Conservation (phyloP, 2,888 invertebrate genomes). For the Drosophila gaucha region DNA sequence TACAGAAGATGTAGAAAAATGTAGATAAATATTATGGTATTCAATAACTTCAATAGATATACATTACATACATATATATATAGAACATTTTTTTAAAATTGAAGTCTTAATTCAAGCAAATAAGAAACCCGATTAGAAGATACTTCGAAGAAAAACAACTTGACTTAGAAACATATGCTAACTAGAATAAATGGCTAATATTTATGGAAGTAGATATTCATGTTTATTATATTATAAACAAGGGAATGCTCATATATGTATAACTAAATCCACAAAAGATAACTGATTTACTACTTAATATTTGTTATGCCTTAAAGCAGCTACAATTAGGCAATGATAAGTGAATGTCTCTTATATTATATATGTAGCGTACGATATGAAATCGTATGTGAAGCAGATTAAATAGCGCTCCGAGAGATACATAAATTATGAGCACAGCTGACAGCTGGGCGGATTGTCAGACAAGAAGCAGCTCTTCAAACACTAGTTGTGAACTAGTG, state of each 20-base stretch:
- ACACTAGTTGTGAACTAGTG: conserved; percentile 30
- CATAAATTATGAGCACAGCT: conserved; percentile 56
- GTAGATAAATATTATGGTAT: too few relatives aligned
- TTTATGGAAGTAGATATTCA: background rate
- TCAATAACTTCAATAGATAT: too few relatives aligned
- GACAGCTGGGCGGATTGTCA: conserved; percentile 24
- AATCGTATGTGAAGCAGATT: conserved; percentile 54
- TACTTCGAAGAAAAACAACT: too few relatives aligned
- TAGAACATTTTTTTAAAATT: too few relatives aligned
- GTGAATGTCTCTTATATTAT: conserved; percentile 29
- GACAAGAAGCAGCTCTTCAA: conserved; percentile 24
- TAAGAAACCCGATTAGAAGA: too few relatives aligned
- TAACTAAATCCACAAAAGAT: background rate
- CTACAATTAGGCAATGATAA: conserved; percentile 37
- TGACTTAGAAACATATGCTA: too few relatives aligned
- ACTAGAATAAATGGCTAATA: too few relatives aligned
- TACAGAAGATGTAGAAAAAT: too few relatives aligned
- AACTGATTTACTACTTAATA: background rate
- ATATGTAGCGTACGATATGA: conserved; percentile 35
- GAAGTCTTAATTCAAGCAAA: too few relatives aligned
- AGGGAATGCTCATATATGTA: background rate
- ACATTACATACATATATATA: too few relatives aligned
- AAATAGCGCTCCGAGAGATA: conserved; percentile 38
- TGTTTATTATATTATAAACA: background rate
- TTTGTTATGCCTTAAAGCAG: conserved; percentile 8